Evolutionary conservation across 2,888 invertebrate species (phyloP), one percentile per base, ranked within the genome.

Genomic region (Ramazzottius varieornatus): DNA sequence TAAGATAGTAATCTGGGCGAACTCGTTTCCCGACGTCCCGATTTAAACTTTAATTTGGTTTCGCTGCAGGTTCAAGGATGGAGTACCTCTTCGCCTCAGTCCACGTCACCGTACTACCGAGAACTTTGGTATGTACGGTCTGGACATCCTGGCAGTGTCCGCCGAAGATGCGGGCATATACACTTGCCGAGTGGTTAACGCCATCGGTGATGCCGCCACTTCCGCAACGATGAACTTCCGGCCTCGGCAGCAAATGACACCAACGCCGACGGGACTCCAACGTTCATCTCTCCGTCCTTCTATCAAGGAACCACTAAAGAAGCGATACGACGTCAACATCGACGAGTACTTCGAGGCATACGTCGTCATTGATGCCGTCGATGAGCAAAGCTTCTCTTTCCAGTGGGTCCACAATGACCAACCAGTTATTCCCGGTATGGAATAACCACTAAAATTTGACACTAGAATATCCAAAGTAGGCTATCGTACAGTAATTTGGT

Each of bases 61-160:
- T n/a, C n/a, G n/a, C n/a, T n/a, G n/a, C n/a, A n/a, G n/a, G 54
- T 54, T 54, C 29, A 54, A 54, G 29, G 54, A 54, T 29, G 54
- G 54, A 13, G 13, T 29, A 29, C 54, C 54, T 29, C 54, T 54
- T 16, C 8, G 29, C 8, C 29, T 54, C 13, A 29, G 54, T 29
- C 54, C 54, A 4, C 20, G 54, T 4, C 54, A 54, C 24, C 54
- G 54, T 24, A 24, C 24, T 8, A 16, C 8, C 54, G 54, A 54
- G 4, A 54, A 54, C 29, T 54, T 54, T 24, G 54, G 54, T 24
- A 54, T 54, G 54, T 16, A 16, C 54, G 8, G 40, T 20, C 20
- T 40, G 40, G 40, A 40, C 20, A 40, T 40, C 40, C 40, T 40
- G 20, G 40, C 40, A 8, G 40, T 40, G 8, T 8, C 8, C 8